Conservation (phyloP, 2,888 invertebrate species). For the Papilio gigon region DNA sequence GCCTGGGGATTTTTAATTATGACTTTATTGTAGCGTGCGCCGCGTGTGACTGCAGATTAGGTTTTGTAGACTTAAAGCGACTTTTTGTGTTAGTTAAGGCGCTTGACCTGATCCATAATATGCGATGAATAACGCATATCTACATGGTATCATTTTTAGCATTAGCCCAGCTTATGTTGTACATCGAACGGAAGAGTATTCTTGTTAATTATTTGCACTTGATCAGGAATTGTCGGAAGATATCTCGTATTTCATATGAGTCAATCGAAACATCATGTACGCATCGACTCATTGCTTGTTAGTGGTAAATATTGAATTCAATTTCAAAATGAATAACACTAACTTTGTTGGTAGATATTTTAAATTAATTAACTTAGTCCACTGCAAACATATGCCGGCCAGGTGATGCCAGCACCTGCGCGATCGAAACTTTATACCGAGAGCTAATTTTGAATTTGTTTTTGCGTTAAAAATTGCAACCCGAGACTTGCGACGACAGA, state of each 20-base stretch:
- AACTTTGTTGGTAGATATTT: slow-evolving; percentile 46
- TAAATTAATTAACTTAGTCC: slow-evolving; percentile 66
- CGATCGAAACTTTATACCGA: slow-evolving; percentile 76
- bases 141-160: slow-evolving; percentile 5
- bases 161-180: background rate
- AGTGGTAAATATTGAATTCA: background rate
- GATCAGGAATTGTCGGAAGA: too few species aligned
- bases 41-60: slow-evolving; percentile 74
- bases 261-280: too few species aligned
- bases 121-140: slow-evolving; percentile 14
- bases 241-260: too few species aligned
- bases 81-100: slow-evolving; percentile 69
- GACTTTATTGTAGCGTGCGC: slow-evolving; percentile 70
- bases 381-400: slow-evolving; percentile 72
- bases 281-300: background rate
- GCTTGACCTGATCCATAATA: slow-evolving; percentile 39
- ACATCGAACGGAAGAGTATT: background rate
- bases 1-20: slow-evolving; percentile 73
- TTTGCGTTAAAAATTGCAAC: slow-evolving; percentile 63
- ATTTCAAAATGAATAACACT: slow-evolving; percentile 27
- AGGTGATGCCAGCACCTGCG: slow-evolving; percentile 77
- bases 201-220: background rate
- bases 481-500: slow-evolving; percentile 70
- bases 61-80: slow-evolving; percentile 66
- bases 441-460: slow-evolving; percentile 61